These are phyloP conservation scores for Tenrec ecaudatus DNA, from an alignment of 2,113 vertebrate species.

Conservation along the genomic window DNA sequence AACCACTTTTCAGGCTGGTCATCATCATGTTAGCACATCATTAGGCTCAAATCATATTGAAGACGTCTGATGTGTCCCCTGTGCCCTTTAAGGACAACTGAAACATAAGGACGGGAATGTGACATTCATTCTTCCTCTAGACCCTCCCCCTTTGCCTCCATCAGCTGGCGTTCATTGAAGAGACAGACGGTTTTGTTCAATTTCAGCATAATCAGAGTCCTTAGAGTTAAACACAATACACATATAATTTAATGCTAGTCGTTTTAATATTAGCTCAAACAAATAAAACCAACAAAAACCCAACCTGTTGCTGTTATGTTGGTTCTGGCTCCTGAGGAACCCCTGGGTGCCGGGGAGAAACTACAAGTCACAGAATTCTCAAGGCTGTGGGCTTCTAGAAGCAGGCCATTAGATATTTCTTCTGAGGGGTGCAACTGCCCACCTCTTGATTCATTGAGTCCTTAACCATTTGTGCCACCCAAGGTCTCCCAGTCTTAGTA, in stretches of 20 bases:
- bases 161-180: too few relatives aligned
- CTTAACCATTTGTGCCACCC: neutral
- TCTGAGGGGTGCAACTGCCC: neutral
- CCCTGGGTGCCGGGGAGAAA: neutral
- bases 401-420: neutral
- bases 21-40: neutral
- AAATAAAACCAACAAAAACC: neutral
- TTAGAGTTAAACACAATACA: too few relatives aligned
- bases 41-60: neutral
- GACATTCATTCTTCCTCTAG: too few relatives aligned
- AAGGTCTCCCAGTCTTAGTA: constrained; percentile 20
- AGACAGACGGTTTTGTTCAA: too few relatives aligned
- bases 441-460: neutral
- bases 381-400: neutral
- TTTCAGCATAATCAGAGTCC: too few relatives aligned
- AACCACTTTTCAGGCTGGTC: neutral
- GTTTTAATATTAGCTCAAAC: too few relatives aligned
- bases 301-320: neutral
- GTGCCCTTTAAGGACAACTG: neutral
- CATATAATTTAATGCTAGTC: too few relatives aligned
- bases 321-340: neutral
- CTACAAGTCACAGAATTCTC: neutral
- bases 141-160: too few relatives aligned
- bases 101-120: neutral
- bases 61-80: constrained; percentile 21